Base-by-base conservation (phyloP, 2,797 vertebrate genomes). In the Strix occidentalis region DNA sequence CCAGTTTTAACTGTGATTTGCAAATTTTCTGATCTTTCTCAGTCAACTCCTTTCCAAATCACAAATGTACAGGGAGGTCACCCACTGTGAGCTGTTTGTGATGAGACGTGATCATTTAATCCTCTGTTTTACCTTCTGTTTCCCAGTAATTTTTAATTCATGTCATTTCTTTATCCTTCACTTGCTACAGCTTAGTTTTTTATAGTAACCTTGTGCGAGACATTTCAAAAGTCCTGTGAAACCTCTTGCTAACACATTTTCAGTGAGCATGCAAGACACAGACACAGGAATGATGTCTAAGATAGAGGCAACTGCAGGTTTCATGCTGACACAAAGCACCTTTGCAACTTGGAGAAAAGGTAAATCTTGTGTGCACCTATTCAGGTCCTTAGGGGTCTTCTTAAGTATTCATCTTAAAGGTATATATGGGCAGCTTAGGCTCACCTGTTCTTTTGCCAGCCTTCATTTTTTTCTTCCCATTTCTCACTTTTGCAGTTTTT, bases 141-240 rank as follows among this genome's bases (percentile, higher is more conserved):
- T 86, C 70, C 31, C 56, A 16, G 16, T 68, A 65, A 77, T 87
- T 93, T 91, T 81, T 65, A 87, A 94, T 92, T 92, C 21, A 78
- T 31, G 13, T 37, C 0, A 77, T 81, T 93, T 84, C 56, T 84
- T 94, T 56, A 75, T 64, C 78, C 57, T 75, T 84, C 48, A 35
- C 66, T 88, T 45, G 9, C 16, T 69, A 53, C 43, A 76, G 65
- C 39, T n/a, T 66, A 29, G 35, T 72, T 94, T 90, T 84, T 75
- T 39, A 50, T 15, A 23, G 51, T 56, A 79, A 79, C 57, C 39
- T 88, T 10, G n/a, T 68, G 48, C 0, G 0, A 91, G 85, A 89
- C 4, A 0, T 78, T 69, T 58, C 39, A 53, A 13, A 94, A 79
- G 58, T 63, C 46, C 74, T 24, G 25, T 56, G 84, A 91, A 83